Evolutionary conservation across 2,797 vertebrate genomes (phyloP), one percentile per base, ranked within the genome.

Genomic region (Zonotrichia albicollis): DNA sequence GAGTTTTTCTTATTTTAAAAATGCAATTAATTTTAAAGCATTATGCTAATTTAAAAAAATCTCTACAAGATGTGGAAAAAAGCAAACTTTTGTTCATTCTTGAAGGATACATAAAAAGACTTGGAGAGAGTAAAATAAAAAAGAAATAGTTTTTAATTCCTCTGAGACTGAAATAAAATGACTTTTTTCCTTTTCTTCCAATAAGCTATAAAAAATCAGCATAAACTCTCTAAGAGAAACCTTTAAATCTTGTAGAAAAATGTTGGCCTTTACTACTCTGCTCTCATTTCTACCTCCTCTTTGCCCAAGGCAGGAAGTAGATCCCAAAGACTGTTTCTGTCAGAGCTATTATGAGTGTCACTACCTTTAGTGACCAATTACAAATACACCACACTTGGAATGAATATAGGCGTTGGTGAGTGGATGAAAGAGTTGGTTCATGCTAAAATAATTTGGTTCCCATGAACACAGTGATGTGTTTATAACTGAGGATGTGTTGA

Each of bases 1-100:
- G 61, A 84, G 48, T 70, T 84, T 45, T 53, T 87, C 32, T 66
- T 91, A n/a, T 75, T 94, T 92, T 15, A 32, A 91, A 84, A 91
- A 90, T 79, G 54, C 36, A 79, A 96, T 95, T 95, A 94, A 76
- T 90, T 93, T 86, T 78, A 75, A 86, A 70, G 21, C 5, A 32
- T 79, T 68, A 42, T 93, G 51, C 43, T 91, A 84, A 91, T 61
- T 84, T 1, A 1, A 5, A 74, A 72, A 93, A 83, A 48, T 50
- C 40, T 72, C n/a, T 87, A 54, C 23, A 74, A 89, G 53, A 38
- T 55, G 32, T 88, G 58, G 73, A 54, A 64, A 68, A 84, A 58
- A 27, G 3, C 20, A 43, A 84, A 61, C 19, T 66, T 87, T 91
- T 66, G 11, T 58, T 87, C 57, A 43, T 4, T 74, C 65, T 40